phyloP scores from a whole-genome alignment of 2,113 vertebrate genomes.

The Triplophysa tibetana region DNA sequence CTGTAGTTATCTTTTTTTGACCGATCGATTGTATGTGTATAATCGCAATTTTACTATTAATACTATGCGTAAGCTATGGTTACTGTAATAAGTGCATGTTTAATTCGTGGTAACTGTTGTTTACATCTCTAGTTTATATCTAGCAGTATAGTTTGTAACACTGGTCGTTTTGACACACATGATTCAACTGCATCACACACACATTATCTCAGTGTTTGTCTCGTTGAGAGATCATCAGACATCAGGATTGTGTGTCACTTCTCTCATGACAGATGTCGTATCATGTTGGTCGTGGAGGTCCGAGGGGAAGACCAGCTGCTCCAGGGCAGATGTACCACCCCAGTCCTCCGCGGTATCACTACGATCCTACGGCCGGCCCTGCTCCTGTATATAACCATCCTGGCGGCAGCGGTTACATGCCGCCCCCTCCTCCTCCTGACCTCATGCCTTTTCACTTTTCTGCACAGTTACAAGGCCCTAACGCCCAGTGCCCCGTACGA shows the following conservation, averaged over 20 bases:
- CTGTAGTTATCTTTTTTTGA: too few species aligned
- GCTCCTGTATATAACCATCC: slow-evolving; percentile 77
- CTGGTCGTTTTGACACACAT: background rate
- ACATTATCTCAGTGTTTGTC: background rate
- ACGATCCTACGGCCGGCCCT: slow-evolving; percentile 79
- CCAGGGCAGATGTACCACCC: slow-evolving; percentile 77
- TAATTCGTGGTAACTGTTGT: too few species aligned
- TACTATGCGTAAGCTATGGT: too few species aligned
- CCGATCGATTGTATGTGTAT: too few species aligned
- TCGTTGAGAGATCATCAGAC: background rate
- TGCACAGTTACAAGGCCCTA: slow-evolving; percentile 74
- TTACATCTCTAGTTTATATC: too few species aligned
- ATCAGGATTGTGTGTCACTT: background rate
- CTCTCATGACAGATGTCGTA: slow-evolving; percentile 84
- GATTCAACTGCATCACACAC: background rate
- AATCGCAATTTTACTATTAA: too few species aligned
- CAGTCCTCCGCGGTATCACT: slow-evolving; percentile 72
- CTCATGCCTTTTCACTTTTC: slow-evolving; percentile 88
- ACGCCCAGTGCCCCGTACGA: slow-evolving; percentile 79
- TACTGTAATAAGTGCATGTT: too few species aligned
- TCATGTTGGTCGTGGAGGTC: slow-evolving; percentile 83
- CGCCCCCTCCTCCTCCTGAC: slow-evolving; percentile 82
- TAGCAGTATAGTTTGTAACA: too few species aligned
- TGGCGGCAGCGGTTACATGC: slow-evolving; percentile 76
- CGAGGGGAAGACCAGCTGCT: slow-evolving; percentile 79